A percentile compares a stretch with the other conserved stretches of the same genome.
phyloP scores from a whole-genome alignment of 1,140 invertebrate genomes.

The Musca domestica region DNA sequence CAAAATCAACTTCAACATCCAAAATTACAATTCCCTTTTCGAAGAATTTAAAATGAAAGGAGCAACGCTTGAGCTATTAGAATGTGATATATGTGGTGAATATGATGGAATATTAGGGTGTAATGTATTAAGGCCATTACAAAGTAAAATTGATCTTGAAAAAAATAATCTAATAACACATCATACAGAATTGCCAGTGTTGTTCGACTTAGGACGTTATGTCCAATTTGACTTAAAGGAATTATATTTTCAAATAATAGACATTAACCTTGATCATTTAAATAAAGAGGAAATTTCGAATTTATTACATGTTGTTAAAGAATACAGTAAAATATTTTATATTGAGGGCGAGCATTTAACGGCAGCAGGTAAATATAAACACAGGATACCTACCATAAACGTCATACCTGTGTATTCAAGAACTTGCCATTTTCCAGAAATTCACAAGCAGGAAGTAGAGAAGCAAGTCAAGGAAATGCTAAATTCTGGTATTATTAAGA shows the following conservation, averaged over 20 bases:
- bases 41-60: neutral
- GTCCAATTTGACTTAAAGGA: no score
- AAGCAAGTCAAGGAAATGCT: no score
- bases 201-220: neutral
- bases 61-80: neutral
- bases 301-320: neutral
- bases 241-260: neutral
- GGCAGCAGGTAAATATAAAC: neutral
- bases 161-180: neutral
- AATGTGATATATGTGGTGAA: neutral
- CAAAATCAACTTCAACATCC: no score
- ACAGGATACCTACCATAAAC: neutral
- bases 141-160: neutral
- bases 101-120: no score
- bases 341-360: no score
- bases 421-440: no score
- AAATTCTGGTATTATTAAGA: no score
- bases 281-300: neutral
- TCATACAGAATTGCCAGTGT: neutral
- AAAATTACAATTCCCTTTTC: constrained; percentile 5
- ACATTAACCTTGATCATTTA: neutral
- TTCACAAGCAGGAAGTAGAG: no score
- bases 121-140: neutral
- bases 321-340: neutral
- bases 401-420: no score